phyloP scores from a whole-genome alignment of 2,888 invertebrate species.

The Caenorhabditis plicata region DNA sequence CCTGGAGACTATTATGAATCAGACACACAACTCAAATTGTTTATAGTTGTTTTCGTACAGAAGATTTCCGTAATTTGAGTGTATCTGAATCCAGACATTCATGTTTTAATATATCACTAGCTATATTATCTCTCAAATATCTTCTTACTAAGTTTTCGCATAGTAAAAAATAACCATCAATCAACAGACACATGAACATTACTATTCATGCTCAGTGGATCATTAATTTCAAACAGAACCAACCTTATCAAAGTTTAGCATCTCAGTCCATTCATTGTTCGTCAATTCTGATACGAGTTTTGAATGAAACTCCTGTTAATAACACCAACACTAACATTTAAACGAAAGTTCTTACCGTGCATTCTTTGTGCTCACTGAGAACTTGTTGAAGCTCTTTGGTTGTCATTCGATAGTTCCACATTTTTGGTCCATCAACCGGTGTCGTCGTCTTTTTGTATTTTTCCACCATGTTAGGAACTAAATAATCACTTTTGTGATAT shows the following conservation, averaged over 20 bases:
- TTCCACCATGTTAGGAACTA: slow-evolving; percentile 28
- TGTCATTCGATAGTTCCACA: slow-evolving; percentile 21
- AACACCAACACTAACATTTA: not conserved
- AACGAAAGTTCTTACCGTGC: not conserved
- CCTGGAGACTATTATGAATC: too few relatives aligned
- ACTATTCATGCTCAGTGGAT: too few relatives aligned
- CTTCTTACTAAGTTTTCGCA: too few relatives aligned
- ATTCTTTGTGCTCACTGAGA: not conserved
- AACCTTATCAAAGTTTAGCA: slow-evolving; percentile 20
- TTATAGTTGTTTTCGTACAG: too few relatives aligned
- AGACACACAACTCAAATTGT: too few relatives aligned
- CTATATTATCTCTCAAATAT: too few relatives aligned
- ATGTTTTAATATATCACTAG: too few relatives aligned
- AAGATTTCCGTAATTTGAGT: too few relatives aligned
- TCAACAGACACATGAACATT: too few relatives aligned
- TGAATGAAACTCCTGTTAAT: slow-evolving; percentile 10
- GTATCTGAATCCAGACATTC: too few relatives aligned
- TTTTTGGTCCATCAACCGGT: slow-evolving; percentile 21
- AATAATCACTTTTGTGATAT: not conserved
- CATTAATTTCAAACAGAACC: not conserved
- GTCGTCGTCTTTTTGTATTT: slow-evolving; percentile 26
- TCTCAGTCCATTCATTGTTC: slow-evolving; percentile 9
- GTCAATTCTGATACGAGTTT: slow-evolving; percentile 19
- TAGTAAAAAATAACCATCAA: too few relatives aligned
- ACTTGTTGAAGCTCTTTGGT: slow-evolving; percentile 8